Base-by-base conservation (phyloP, 2,797 vertebrate genomes). In the Falco peregrinus region DNA sequence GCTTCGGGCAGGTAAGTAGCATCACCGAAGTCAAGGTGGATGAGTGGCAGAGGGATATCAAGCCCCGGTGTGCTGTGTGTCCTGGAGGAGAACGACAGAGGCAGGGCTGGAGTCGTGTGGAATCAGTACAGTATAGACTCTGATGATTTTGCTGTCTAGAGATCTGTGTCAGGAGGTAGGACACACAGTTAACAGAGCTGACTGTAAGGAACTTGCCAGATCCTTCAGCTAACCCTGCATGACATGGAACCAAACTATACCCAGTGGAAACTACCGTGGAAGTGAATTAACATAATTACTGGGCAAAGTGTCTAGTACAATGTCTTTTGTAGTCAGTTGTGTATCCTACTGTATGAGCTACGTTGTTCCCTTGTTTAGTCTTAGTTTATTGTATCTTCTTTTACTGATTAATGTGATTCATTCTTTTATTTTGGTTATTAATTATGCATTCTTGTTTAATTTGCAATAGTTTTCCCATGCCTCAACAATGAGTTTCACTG, bases 391-490 rank as follows among this genome's bases (percentile, higher is more conserved):
- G 64, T 5, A 8, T 48, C 41, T 64, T 84, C 70, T 69, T 73
- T 60, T 92, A 83, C 78, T 33, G 78, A 70, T 89, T 89, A 67
- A 87, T 22, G 60, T 56, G 75, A 96, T 84, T 95, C 84, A 90
- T 56, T 65, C 89, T 92, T 95, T 96, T 90, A 47, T 74, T 93
- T 63, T 20, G 41, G 64, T 85, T 95, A 96, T 96, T 94, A 92
- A 96, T 96, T 95, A 96, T 94, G 86, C 91, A 89, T 96, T 89
- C 89, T 56, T 63, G 56, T 68, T 73, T 65, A 71, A 89, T 89
- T 92, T 74, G 73, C 75, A 77, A 13, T 11, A 41, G 70, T 19
- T 45, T 29, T 84, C 48, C 73, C 39, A 20, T 1, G 33, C 63
- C 60, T 82, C 59, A 67, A 22, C 48, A n/a, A 33, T 0, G 29